A percentile compares a stretch with the other conserved stretches of the same genome.
Conservation (phyloP, 2,113 vertebrate species). For the Oreochromis tanganicae region DNA sequence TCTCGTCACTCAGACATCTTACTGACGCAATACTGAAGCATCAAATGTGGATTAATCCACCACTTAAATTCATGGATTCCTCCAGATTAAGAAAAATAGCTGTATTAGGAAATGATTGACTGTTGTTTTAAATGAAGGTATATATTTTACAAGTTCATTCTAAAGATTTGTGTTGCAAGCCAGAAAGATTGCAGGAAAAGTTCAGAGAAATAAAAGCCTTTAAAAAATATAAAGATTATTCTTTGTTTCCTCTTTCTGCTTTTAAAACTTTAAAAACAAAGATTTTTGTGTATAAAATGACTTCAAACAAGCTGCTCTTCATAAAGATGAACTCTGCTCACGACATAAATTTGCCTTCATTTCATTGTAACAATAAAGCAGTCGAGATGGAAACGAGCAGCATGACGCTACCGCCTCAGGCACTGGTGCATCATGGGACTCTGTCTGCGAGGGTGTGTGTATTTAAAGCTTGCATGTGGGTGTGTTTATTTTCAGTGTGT, state of each 20-base stretch:
- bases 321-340: background rate
- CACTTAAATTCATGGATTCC: background rate
- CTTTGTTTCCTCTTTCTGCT: background rate
- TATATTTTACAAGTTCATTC: background rate
- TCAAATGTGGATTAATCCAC: background rate
- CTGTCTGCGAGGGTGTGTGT: background rate
- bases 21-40: background rate
- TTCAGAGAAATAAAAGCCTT: background rate
- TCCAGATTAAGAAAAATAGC: background rate
- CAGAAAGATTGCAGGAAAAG: background rate
- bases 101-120: background rate
- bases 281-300: background rate
- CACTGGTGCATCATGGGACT: constrained; percentile 6
- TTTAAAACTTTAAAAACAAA: background rate
- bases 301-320: background rate
- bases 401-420: background rate
- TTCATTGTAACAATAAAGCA: constrained; percentile 19
- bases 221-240: background rate
- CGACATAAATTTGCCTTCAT: background rate
- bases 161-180: background rate
- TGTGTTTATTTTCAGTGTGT: constrained; percentile 41
- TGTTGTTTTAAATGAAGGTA: background rate
- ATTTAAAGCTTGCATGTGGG: background rate
- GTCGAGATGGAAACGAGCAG: background rate
- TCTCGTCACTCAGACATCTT: accelerated